A percentile compares a stretch with the other conserved stretches of the same genome.
These are phyloP conservation scores for Illadopsis cleaveri DNA, from an alignment of 2,113 vertebrate genomes.

Conservation along the genomic window DNA sequence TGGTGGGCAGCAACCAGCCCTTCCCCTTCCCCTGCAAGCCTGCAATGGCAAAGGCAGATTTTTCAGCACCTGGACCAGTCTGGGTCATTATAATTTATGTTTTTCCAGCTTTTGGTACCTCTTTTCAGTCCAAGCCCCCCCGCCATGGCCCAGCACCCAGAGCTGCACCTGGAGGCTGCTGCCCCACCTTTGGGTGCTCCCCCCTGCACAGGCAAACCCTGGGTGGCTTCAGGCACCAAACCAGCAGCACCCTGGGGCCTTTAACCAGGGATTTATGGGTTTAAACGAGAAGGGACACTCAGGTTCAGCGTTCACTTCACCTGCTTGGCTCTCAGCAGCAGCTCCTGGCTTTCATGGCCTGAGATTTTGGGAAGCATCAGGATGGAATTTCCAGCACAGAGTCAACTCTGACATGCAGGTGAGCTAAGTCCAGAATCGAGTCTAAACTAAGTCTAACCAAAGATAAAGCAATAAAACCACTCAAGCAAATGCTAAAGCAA, in stretches of 20 bases:
- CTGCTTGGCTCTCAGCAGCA: neutral
- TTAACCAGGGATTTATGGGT: rapidly evolving
- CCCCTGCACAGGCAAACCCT: no score
- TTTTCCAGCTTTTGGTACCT: rapidly evolving
- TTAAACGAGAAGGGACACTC: neutral
- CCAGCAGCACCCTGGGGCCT: neutral
- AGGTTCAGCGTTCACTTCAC: neutral
- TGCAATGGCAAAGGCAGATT: neutral
- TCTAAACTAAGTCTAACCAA: neutral
- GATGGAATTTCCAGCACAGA: neutral
- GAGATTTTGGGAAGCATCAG: neutral
- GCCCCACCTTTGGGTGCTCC: neutral
- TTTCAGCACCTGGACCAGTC: neutral
- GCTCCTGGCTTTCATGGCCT: neutral
- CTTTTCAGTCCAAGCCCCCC: rapidly evolving
- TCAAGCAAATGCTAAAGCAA: neutral
- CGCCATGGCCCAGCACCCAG: rapidly evolving
- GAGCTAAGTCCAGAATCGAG: neutral
- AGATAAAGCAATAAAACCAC: neutral
- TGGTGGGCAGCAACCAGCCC: neutral
- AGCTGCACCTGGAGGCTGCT: no score
- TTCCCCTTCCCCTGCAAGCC: no score
- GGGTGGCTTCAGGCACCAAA: neutral
- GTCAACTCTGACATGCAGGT: rapidly evolving
- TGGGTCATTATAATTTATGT: rapidly evolving